These are phyloP conservation scores for Eudyptes chrysolophus DNA, from an alignment of 2,113 vertebrate genomes.

Conservation along the genomic window DNA sequence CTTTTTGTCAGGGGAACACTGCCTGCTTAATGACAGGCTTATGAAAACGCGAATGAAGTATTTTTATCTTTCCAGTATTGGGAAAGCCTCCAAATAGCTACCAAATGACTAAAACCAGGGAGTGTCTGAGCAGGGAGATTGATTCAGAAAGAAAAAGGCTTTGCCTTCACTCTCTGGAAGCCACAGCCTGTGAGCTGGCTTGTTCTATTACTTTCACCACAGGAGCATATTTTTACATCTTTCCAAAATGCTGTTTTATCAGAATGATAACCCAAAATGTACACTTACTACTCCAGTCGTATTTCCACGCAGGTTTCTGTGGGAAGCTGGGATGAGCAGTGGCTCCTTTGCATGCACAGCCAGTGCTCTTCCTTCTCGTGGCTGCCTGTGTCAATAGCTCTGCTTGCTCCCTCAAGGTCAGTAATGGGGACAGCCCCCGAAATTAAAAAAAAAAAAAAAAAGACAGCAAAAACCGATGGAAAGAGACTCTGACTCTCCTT, in stretches of 20 bases:
- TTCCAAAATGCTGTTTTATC: not conserved
- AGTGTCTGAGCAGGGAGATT: not conserved
- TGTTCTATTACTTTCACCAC: not conserved
- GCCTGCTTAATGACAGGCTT: not conserved
- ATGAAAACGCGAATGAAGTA: not conserved
- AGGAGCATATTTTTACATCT: not conserved
- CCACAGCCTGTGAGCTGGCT: not conserved
- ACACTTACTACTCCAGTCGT: not conserved
- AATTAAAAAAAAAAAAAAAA: not conserved
- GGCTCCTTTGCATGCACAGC: not conserved
- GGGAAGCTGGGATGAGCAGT: not conserved
- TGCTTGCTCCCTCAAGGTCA: not conserved
- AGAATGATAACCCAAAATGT: not conserved
- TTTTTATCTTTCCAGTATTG: not conserved
- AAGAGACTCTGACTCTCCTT: not conserved
- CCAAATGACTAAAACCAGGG: conserved; percentile 4
- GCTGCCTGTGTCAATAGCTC: not conserved
- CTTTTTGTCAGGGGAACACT: not conserved
- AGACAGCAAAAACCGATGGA: not conserved
- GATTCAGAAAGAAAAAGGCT: not conserved
- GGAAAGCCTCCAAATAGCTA: conserved; percentile 35
- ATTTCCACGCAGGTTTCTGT: not conserved
- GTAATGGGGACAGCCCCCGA: not conserved
- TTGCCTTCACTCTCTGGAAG: not conserved
- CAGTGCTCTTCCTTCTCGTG: not conserved